Evolutionary conservation across 2,888 invertebrate species (phyloP), one percentile per base, ranked within the genome.

Genomic region (Trichacis sp.): DNA sequence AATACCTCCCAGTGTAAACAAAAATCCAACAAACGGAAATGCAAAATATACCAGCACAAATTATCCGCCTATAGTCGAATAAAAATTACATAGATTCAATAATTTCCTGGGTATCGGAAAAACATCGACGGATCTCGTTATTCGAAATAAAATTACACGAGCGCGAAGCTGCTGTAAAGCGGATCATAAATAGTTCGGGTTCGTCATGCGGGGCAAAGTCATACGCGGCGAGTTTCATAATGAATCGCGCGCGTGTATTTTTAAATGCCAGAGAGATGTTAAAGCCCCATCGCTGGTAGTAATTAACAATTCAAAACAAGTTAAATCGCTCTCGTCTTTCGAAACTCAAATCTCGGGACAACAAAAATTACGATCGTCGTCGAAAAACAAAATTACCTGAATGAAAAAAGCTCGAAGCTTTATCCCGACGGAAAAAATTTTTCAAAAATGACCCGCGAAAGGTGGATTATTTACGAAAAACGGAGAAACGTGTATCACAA

Each of bases 151-250:
- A 40, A 40, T 5, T 2, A 9, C 40, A 15, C 40, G 8, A 40
- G 15, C 14, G 5, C 4, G 45, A 36, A 19, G 17, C 59, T 54
- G 68, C 57, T 11, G 64, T 57, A 68, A 68, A 62, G 58, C 50
- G 33, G 50, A 56, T 64, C 68, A 64, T 68, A 68, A 68, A 68
- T 68, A 64, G 62, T 64, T 48, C 51, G 59, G 54, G 15, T 48
- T 48, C 62, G 68, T 68, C 62, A 68, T 52, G 57, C 59, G 49
- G 60, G 46, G 49, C 65, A 58, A 69, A 70, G 67, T 65, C 63
- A 70, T 63, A 60, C 58, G n/a, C n/a, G n/a, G n/a, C 5, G 29
- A 55, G 62, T 68, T 68, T 68, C 64, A 68, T 68, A 64, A 68
- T 64, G 57, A 53, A 11, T 52, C 33, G 40, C 49, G 30, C 49